phyloP scores from a whole-genome alignment of 2,888 invertebrate species.

The Platypus cylindrus region DNA sequence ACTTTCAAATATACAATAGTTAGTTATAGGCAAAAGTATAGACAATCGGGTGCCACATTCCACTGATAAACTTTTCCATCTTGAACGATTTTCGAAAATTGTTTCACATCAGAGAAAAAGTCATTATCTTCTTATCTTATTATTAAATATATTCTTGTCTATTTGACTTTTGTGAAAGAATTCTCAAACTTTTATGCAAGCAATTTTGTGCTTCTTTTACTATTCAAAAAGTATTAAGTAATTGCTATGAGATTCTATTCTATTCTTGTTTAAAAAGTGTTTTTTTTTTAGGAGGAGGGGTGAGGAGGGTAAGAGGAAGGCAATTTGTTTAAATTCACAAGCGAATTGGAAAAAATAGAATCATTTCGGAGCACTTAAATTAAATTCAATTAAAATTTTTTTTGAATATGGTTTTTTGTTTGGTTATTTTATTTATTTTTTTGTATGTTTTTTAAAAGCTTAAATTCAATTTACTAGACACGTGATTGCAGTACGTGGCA shows the following conservation, averaged over 20 bases:
- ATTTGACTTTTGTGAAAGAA: slow-evolving; percentile 14
- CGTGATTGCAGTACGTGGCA: too few relatives aligned
- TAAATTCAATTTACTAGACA: too few relatives aligned
- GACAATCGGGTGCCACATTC: slow-evolving; percentile 16
- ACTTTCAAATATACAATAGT: too few relatives aligned
- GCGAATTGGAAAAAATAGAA: too few relatives aligned
- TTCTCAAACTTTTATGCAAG: slow-evolving; percentile 14
- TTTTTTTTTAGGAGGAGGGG: slow-evolving; percentile 13
- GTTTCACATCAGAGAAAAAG: slow-evolving; percentile 6
- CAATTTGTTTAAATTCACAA: too few relatives aligned
- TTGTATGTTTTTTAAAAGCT: too few relatives aligned
- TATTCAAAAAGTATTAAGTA: slow-evolving; percentile 14
- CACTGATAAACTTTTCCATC: slow-evolving; percentile 14
- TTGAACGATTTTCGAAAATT: slow-evolving; percentile 13
- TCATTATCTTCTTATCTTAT: slow-evolving; percentile 5
- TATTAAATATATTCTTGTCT: slow-evolving; percentile 12
- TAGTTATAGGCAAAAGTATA: slow-evolving; percentile 10
- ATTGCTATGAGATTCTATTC: slow-evolving; percentile 12
- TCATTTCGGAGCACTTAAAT: too few relatives aligned
- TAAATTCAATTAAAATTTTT: too few relatives aligned
- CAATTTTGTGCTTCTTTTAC: slow-evolving; percentile 8
- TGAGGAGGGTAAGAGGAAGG: slow-evolving; percentile 2
- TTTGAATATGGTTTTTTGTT: too few relatives aligned
- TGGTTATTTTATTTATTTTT: too few relatives aligned
- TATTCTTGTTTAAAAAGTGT: slow-evolving; percentile 12